A percentile compares a stretch with the other conserved stretches of the same genome.
Conservation (phyloP, 2,113 vertebrate species). For the Brachypteracias leptosomus region DNA sequence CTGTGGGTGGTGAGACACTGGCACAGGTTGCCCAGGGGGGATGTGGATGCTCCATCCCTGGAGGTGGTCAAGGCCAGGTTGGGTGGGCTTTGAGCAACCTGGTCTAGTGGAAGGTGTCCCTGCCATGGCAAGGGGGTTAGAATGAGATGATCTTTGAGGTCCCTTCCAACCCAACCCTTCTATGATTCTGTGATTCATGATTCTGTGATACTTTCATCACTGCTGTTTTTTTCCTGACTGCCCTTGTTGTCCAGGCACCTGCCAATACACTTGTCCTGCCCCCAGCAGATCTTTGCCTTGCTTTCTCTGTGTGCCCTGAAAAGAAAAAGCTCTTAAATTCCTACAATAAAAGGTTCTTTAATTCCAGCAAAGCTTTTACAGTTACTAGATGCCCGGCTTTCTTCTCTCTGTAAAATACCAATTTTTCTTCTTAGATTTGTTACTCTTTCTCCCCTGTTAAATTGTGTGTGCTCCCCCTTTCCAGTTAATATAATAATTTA, state of each 20-base stretch:
- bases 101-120: too few species aligned
- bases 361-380: conserved; percentile 18
- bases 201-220: too few species aligned
- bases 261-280: background rate
- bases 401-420: background rate
- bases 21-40: too few species aligned
- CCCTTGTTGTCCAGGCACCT: background rate
- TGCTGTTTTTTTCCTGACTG: background rate
- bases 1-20: too few species aligned
- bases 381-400: background rate
- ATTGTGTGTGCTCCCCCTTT: conserved; percentile 38
- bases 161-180: too few species aligned
- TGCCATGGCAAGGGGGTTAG: too few species aligned
- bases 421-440: conserved; percentile 54
- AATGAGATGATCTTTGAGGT: too few species aligned
- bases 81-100: too few species aligned
- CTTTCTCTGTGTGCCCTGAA: background rate
- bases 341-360: background rate
- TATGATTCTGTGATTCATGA: too few species aligned
- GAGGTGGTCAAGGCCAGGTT: too few species aligned
- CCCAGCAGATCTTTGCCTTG: background rate
- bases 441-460: conserved; percentile 52
- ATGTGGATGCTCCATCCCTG: too few species aligned
- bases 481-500: conserved; percentile 66
- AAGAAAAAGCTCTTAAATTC: conserved; percentile 1